A percentile compares a stretch with the other conserved stretches of the same genome.
Conservation (phyloP, 2,888 invertebrate genomes). For the Phrixothrix hirtus region DNA sequence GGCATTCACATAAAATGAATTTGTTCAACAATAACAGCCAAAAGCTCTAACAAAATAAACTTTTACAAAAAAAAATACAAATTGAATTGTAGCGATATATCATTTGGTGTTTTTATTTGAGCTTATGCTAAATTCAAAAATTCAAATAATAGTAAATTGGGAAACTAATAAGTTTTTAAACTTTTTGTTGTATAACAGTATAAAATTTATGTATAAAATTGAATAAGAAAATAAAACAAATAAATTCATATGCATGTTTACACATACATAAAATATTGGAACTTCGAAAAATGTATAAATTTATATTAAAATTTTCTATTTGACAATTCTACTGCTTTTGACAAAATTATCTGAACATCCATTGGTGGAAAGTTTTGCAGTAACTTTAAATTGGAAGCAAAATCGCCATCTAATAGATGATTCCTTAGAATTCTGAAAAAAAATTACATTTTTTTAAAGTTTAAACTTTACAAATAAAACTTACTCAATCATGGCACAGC, state of each 20-base stretch:
- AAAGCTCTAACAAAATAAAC: too few species aligned
- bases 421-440: conserved; percentile 75
- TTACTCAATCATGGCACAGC: conserved; percentile 97
- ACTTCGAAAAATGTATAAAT: background rate
- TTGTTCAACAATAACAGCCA: too few species aligned
- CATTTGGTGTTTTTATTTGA: too few species aligned
- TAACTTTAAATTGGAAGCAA: conserved; percentile 91
- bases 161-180: too few species aligned
- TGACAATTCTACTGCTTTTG: conserved; percentile 73
- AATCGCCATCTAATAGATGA: conserved; percentile 83
- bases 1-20: too few species aligned
- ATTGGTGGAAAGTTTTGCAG: conserved; percentile 90
- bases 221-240: background rate
- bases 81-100: too few species aligned
- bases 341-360: conserved; percentile 82
- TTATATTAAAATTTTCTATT: conserved; percentile 36
- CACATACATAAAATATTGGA: background rate
- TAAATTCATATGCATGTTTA: background rate
- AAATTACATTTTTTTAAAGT: background rate
- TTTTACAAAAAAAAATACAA: too few species aligned
- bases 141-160: too few species aligned
- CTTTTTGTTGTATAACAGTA: too few species aligned
- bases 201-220: background rate
- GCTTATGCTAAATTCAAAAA: background rate
- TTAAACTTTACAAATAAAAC: conserved; percentile 50